These are phyloP conservation scores for Erithacus rubecula DNA, from an alignment of 2,797 vertebrate genomes.

Conservation along the genomic window DNA sequence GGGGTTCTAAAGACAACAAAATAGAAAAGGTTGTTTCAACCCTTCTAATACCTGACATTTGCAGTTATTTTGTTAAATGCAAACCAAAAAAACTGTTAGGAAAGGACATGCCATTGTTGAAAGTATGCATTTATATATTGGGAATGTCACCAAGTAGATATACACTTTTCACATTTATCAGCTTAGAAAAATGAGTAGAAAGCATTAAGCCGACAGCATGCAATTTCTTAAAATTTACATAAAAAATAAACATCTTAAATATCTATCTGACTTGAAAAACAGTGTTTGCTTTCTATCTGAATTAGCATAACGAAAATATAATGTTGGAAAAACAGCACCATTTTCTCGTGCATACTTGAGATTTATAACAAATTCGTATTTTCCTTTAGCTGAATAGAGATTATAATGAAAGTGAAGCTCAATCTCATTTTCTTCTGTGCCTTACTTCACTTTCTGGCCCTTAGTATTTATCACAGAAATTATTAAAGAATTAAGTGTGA, in stretches of 20 bases:
- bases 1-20: conserved; percentile 79
- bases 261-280: neutral
- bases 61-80: conserved; percentile 79
- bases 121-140: conserved; percentile 63
- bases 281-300: neutral
- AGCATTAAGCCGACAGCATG: neutral
- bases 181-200: conserved; percentile 4
- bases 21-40: conserved; percentile 80
- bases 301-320: neutral
- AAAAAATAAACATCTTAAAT: neutral
- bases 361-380: neutral
- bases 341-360: neutral
- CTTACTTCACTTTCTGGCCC: neutral
- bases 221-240: conserved; percentile 20
- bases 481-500: conserved; percentile 19
- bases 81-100: conserved; percentile 71
- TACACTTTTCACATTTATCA: conserved; percentile 24
- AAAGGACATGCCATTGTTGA: conserved; percentile 63
- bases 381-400: neutral
- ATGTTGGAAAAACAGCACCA: neutral
- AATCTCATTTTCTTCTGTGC: neutral
- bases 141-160: conserved; percentile 52
- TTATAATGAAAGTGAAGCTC: neutral
- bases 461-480: conserved; percentile 6
- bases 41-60: conserved; percentile 81